Conservation (phyloP, 2,888 invertebrate species). For the Lycaena phlaeas region DNA sequence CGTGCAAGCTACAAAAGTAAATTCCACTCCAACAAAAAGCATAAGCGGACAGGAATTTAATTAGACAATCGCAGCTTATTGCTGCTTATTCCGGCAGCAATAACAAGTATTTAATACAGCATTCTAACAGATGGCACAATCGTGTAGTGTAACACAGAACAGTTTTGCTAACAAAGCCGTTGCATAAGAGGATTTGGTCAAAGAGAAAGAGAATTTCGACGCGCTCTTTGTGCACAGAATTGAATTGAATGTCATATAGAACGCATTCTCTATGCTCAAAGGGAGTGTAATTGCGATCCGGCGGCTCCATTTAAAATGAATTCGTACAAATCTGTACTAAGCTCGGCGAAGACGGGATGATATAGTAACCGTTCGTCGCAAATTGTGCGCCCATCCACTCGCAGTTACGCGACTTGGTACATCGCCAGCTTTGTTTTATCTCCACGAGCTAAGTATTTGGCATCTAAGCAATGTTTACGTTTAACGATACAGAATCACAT, state of each 20-base stretch:
- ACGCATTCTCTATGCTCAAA: conserved; percentile 63
- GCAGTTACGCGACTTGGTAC: conserved; percentile 53
- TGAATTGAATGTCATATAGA: conserved; percentile 66
- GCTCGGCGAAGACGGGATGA: conserved; percentile 28
- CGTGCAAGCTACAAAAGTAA: conserved; percentile 2
- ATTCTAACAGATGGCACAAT: conserved; percentile 21
- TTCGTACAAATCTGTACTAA: conserved; percentile 57
- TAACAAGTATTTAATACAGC: conserved; percentile 6
- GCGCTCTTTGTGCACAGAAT: conserved; percentile 61
- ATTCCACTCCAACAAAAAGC: no score
- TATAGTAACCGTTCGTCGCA: conserved; percentile 30
- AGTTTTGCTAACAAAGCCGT: conserved; percentile 50
- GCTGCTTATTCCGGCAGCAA: no score
- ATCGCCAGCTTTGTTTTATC: conserved; percentile 68
- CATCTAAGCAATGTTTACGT: conserved; percentile 63
- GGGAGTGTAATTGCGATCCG: conserved; percentile 66
- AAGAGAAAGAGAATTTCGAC: conserved; percentile 61
- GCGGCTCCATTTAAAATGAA: conserved; percentile 66
- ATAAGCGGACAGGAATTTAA: no score
- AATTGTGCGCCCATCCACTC: conserved; percentile 57
- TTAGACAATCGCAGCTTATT: no score
- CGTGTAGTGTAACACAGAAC: conserved; percentile 34
- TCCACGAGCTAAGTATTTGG: conserved; percentile 55
- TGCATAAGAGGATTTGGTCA: conserved; percentile 51
- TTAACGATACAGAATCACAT: conserved; percentile 61